Conservation (phyloP, 2,113 vertebrate genomes). For the cat (Felis catus) region F.catus_Fca126_mat1.0 CM031426.1:37402001-37402500, state of each 20-base stretch:
- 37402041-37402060: not conserved
- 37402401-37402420: not conserved
- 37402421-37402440: not conserved
- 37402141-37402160: not conserved
- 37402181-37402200: not conserved
- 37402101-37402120: not conserved
- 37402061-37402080: not conserved
- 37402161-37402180: not conserved
- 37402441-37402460: not conserved
- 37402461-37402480: not conserved
- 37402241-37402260: not conserved
- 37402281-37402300: not conserved
- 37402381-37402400: not conserved
- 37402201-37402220: not conserved
- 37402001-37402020: not conserved
- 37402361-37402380: not conserved
- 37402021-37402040: not conserved
- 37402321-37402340: not conserved
- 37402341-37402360: not conserved
- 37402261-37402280: not conserved
- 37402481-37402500: not conserved
- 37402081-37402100: not conserved
- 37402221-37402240: not conserved
- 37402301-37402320: not conserved
- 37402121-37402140: not conserved